Conservation (phyloP, 2,113 vertebrate species). For the Rhineura floridana region DNA sequence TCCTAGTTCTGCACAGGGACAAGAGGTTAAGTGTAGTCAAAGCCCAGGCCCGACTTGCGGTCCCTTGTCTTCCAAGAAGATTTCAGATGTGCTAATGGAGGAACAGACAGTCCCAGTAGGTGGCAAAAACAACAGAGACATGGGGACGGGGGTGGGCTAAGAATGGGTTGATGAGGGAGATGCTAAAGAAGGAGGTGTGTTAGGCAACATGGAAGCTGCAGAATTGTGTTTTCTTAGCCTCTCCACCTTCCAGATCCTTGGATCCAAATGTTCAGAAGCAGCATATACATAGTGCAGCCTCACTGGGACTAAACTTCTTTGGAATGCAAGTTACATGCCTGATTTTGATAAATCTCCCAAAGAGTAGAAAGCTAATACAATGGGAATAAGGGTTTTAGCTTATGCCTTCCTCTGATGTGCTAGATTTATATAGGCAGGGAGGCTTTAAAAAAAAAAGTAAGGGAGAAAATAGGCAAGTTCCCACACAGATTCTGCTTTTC, state of each 20-base stretch:
- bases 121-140: neutral
- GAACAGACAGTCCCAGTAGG: neutral
- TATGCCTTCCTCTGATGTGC: neutral
- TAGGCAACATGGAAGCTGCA: neutral
- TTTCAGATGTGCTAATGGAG: neutral
- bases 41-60: neutral
- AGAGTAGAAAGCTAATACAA: neutral
- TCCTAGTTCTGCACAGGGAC: neutral
- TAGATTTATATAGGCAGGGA: neutral
- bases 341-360: neutral
- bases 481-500: neutral
- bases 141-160: too few relatives aligned
- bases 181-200: neutral
- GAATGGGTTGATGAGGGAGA: neutral
- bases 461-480: neutral
- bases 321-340: neutral
- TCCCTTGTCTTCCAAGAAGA: neutral
- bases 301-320: neutral
- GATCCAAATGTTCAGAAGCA: neutral
- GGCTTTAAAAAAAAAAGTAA: too few relatives aligned
- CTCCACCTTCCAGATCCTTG: neutral
- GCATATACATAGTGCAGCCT: neutral
- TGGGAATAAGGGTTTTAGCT: neutral
- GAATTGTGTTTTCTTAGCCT: neutral
- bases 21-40: neutral